A percentile compares a stretch with the other conserved stretches of the same genome.
Evolutionary conservation across 2,797 vertebrate genomes (phyloP).

Genomic region (Stomatorhinus walkeri): DNA sequence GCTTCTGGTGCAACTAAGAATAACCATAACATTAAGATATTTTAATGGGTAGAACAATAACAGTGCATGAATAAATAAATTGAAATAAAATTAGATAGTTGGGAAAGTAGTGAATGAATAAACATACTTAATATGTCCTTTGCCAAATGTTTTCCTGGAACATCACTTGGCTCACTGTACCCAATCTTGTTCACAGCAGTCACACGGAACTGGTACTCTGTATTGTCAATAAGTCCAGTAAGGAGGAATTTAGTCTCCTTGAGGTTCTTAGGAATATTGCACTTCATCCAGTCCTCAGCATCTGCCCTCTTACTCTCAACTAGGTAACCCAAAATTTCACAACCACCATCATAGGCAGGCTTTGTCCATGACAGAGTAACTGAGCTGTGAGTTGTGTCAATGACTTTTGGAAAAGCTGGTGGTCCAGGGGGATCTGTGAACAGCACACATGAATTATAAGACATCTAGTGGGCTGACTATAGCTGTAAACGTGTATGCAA

Average conservation of each 20-base stretch:
- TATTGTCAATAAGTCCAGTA: constrained; percentile 75
- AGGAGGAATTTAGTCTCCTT: constrained; percentile 79
- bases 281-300: constrained; percentile 81
- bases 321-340: constrained; percentile 91
- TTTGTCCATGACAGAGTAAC: constrained; percentile 93
- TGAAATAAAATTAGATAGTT: background rate
- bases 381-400: constrained; percentile 83
- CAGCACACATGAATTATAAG: background rate
- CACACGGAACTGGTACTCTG: constrained; percentile 90
- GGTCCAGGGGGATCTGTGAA: constrained; percentile 89
- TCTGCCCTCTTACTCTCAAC: constrained; percentile 85
- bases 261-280: constrained; percentile 89
- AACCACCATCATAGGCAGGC: constrained; percentile 93
- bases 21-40: background rate
- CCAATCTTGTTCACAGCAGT: constrained; percentile 91
- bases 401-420: constrained; percentile 90
- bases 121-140: constrained; percentile 92
- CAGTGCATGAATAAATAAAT: background rate
- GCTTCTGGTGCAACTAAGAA: constrained; percentile 83
- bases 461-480: background rate
- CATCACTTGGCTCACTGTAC: constrained; percentile 90
- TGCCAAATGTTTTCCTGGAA: constrained; percentile 83
- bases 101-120: background rate
- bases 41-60: background rate
- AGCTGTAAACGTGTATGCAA: background rate